Conservation (phyloP, 1,140 invertebrate genomes). For the Conopomorpha cramerella region DNA sequence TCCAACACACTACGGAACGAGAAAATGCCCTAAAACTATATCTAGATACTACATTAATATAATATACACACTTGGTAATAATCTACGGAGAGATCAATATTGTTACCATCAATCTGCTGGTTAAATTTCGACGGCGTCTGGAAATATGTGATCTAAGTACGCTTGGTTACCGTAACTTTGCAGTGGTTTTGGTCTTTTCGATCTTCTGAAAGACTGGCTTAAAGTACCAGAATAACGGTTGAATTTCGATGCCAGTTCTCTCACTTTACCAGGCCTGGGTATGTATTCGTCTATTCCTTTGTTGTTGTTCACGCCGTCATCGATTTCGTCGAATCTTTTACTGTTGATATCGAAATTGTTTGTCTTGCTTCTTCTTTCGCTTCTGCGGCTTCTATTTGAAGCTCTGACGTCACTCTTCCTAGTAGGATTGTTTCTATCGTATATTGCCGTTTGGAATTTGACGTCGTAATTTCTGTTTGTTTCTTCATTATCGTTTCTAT, state of each 20-base stretch:
- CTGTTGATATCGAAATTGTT: slow-evolving; percentile 5
- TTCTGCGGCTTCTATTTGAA: slow-evolving; percentile 17
- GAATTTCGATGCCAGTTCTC: slow-evolving; percentile 44
- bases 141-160: slow-evolving; percentile 55
- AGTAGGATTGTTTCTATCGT: slow-evolving; percentile 26
- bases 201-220: slow-evolving; percentile 17
- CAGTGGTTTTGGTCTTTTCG: slow-evolving; percentile 44
- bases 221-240: slow-evolving; percentile 27
- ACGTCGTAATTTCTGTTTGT: slow-evolving; percentile 15
- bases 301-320: slow-evolving; percentile 14
- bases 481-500: slow-evolving; percentile 17
- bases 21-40: too few relatives aligned
- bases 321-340: slow-evolving; percentile 22
- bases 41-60: too few relatives aligned
- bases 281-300: slow-evolving; percentile 19
- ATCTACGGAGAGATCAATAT: too few relatives aligned
- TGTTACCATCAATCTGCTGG: slow-evolving; percentile 8
- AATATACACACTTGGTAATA: too few relatives aligned
- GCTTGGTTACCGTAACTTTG: slow-evolving; percentile 48
- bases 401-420: slow-evolving; percentile 13
- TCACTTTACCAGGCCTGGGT: slow-evolving; percentile 46
- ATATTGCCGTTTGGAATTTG: slow-evolving; percentile 21
- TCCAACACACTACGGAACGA: too few relatives aligned
- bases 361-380: slow-evolving; percentile 7
- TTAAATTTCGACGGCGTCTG: slow-evolving; percentile 55